Conservation (phyloP, 2,113 vertebrate genomes). For the Azemiops feae region DNA sequence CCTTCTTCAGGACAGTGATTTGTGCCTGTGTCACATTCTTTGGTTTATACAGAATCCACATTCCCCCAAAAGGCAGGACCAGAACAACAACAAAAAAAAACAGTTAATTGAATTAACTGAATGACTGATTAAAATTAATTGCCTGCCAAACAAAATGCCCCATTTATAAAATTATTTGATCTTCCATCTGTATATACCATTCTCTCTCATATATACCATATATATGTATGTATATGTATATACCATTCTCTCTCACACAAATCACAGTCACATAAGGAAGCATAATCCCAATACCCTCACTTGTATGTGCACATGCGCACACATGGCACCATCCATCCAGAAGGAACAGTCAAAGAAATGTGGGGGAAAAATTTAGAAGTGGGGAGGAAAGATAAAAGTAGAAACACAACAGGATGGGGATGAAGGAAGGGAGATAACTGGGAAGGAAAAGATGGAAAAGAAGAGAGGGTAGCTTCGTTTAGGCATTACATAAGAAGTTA, state of each 20-base stretch:
- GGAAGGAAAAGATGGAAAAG: background rate
- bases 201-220: background rate
- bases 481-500: background rate
- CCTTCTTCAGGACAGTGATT: background rate
- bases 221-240: too few species aligned
- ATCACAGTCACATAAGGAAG: background rate
- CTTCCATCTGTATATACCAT: background rate
- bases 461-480: background rate
- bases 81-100: background rate
- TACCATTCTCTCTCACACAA: background rate
- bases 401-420: background rate
- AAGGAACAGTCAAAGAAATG: background rate
- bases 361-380: background rate
- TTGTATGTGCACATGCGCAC: background rate
- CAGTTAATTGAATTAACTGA: background rate
- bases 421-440: background rate
- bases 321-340: background rate
- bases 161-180: background rate
- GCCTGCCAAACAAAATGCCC: background rate
- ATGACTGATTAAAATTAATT: background rate
- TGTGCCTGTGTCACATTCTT: background rate
- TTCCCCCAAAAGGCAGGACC: background rate
- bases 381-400: background rate
- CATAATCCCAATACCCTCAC: background rate
- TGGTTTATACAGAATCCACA: background rate